Base-by-base conservation (phyloP, 2,888 invertebrate species). In the Chaitophorus viminalis region DNA sequence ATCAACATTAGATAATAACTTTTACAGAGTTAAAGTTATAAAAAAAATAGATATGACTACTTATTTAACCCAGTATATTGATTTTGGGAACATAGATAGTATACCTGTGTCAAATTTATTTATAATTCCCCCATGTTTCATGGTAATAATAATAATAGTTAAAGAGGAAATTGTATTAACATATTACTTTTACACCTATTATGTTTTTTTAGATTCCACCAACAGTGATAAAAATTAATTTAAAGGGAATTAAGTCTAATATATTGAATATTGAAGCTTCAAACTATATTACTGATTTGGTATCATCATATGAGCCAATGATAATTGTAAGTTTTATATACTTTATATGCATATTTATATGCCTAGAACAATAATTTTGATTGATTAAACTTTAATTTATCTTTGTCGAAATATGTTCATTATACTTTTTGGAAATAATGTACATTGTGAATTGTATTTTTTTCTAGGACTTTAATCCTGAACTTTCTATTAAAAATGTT, bases 31-130 rank as follows among this genome's bases (percentile, higher is more conserved):
- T 5, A 60, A 60, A 87, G 79, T 87, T 60, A 31, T 87, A 46
- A 74, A 74, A n/a, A 33, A 87, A 87, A 70, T 74, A 33, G 87
- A 87, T 17, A 39, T 74, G 0, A 18, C 31, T 4, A 81, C 25
- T 74, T 87, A 87, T 81, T 74, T 46, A 74, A 87, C 81, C 6
- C 79, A 74, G 14, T 87, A 25, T 65, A 87, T 87, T 79, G 87
- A 87, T 46, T 87, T 79, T 60, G 87, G 87, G 18, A 74, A 87
- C 39, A 39, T 29, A 5, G 87, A 87, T 87, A 74, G 33, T 36
- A 74, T 87, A 39, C 65, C 70, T 39, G 1, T 74, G 6, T 74
- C 72, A 74, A 79, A 81, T 39, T 74, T 46, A 72, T 78, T 87
- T 87, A 39, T 65, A 79, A 79, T 87, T 0, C 87, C 87, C 1